phyloP scores from a whole-genome alignment of 2,113 vertebrate species.

The Vidua chalybeata region DNA sequence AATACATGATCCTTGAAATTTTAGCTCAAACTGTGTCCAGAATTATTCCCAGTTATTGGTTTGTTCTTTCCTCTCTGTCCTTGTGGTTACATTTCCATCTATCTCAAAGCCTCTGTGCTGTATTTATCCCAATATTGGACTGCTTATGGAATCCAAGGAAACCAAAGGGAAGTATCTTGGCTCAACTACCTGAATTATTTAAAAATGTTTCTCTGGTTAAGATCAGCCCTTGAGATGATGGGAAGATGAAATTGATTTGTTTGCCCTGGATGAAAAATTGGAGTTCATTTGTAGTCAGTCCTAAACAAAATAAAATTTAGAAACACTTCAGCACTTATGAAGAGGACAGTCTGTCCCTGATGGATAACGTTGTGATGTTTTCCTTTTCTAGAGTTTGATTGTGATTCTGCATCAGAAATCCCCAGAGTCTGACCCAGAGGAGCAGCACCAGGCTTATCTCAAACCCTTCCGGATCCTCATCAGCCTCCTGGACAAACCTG shows the following conservation, averaged over 20 bases:
- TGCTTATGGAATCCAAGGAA: not conserved
- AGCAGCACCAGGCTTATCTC: conserved; percentile 80
- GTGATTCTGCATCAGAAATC: conserved; percentile 88
- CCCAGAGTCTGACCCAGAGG: conserved; percentile 76
- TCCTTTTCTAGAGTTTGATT: conserved; percentile 79
- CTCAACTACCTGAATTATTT: conserved; percentile 18
- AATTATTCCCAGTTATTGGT: not conserved
- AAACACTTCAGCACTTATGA: not conserved
- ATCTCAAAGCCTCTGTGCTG: not conserved
- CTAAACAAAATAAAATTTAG: not conserved
- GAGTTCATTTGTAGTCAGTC: not conserved
- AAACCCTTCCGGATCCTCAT: conserved; percentile 92
- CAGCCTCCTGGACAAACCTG: conserved; percentile 94
- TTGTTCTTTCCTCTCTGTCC: not conserved
- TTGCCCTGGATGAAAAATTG: not conserved
- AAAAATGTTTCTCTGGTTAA: not conserved
- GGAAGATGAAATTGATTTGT: not conserved
- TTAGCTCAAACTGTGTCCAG: not conserved
- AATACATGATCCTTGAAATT: not conserved
- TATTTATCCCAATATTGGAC: not conserved
- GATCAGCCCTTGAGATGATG: not conserved
- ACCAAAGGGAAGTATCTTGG: not conserved
- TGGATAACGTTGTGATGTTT: not conserved
- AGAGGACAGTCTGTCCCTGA: not conserved
- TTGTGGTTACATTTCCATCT: not conserved